phyloP scores from a whole-genome alignment of 2,113 vertebrate genomes.

The Perognathus longimembris region DNA sequence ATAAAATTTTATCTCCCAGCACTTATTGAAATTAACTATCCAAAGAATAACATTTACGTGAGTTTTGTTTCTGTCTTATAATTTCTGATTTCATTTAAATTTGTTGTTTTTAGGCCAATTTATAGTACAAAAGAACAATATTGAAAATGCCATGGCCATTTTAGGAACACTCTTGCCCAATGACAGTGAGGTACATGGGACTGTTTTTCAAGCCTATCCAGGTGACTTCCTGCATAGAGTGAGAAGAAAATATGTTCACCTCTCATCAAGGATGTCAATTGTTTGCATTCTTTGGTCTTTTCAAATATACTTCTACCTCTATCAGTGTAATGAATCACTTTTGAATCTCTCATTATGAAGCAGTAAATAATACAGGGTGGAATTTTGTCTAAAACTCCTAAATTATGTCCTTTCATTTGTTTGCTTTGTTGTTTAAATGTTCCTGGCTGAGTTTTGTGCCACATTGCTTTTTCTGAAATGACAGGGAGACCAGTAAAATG shows the following conservation, averaged over 20 bases:
- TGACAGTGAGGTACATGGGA: neutral
- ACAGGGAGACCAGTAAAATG: neutral
- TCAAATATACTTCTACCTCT: constrained; percentile 35
- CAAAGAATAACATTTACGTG: constrained; percentile 65
- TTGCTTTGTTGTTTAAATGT: constrained; percentile 41
- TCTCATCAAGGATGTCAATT: neutral
- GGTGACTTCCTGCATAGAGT: neutral
- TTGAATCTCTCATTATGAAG: constrained; percentile 26
- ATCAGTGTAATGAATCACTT: constrained; percentile 36
- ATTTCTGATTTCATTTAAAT: constrained; percentile 61
- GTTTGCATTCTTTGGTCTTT: neutral
- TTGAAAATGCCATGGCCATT: constrained; percentile 38
- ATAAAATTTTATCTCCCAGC: constrained; percentile 51
- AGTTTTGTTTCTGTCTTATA: constrained; percentile 52
- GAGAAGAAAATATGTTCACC: neutral
- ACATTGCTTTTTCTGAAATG: neutral
- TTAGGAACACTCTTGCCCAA: neutral
- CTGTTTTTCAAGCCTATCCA: neutral
- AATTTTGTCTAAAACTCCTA: constrained; percentile 39
- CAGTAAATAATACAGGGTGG: neutral
- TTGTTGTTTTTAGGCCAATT: constrained; percentile 49
- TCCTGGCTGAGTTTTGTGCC: neutral
- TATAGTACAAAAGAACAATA: constrained; percentile 32
- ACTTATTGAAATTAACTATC: constrained; percentile 68
- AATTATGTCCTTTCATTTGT: constrained; percentile 10